A percentile compares a stretch with the other conserved stretches of the same genome.
phyloP scores from a whole-genome alignment of 2,113 vertebrate genomes.

The Melozone crissalis region DNA sequence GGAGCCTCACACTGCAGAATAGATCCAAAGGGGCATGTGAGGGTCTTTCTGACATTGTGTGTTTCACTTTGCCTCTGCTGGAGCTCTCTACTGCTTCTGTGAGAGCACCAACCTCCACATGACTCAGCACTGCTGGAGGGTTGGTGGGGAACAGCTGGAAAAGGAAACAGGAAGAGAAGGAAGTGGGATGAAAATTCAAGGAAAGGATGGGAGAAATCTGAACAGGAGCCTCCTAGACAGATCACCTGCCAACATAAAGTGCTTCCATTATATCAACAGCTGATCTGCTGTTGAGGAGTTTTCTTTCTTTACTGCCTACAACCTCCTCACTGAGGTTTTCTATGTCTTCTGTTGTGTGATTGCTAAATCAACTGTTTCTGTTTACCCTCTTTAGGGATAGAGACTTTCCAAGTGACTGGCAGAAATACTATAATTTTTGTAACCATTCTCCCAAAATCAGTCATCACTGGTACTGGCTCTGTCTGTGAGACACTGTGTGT shows the following conservation, averaged over 20 bases:
- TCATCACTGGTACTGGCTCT: neutral
- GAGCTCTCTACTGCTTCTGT: neutral
- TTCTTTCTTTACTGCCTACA: neutral
- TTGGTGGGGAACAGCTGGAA: neutral
- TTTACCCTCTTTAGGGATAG: neutral
- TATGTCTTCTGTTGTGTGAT: neutral
- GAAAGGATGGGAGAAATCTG: neutral
- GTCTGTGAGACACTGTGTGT: neutral
- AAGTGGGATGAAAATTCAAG: neutral
- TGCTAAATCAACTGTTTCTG: neutral
- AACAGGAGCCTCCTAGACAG: neutral
- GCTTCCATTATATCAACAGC: neutral
- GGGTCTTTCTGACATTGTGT: neutral
- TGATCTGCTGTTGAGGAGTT: neutral
- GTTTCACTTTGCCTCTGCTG: neutral
- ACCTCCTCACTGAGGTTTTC: neutral
- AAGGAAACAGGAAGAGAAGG: neutral
- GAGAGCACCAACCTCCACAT: neutral
- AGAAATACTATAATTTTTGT: neutral
- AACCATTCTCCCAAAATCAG: neutral
- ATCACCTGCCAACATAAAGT: neutral
- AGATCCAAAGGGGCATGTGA: neutral
- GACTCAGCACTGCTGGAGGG: neutral
- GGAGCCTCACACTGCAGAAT: neutral
- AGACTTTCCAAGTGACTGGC: neutral